Conservation (phyloP, 2,113 vertebrate species). For the Pterocles orientalis region DNA sequence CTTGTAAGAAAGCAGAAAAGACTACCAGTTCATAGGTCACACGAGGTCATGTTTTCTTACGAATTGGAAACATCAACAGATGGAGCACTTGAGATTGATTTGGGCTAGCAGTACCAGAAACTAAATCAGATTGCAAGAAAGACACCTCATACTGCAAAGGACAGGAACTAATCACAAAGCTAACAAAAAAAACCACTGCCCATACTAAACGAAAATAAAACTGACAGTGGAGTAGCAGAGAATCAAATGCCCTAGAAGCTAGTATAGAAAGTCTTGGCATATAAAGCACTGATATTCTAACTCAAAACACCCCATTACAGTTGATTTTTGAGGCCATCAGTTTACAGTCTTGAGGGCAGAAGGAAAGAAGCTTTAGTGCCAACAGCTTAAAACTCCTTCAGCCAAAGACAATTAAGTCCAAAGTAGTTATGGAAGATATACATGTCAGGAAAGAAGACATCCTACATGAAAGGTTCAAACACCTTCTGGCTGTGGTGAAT, state of each 20-base stretch:
- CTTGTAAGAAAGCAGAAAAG: neutral
- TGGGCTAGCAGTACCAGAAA: neutral
- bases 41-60: neutral
- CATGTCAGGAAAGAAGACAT: neutral
- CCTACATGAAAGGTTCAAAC: fast-evolving
- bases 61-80: neutral
- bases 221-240: neutral
- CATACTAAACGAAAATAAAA: neutral
- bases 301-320: neutral
- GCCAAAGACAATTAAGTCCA: neutral
- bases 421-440: neutral
- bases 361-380: neutral
- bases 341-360: neutral
- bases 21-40: neutral
- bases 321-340: neutral
- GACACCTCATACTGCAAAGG: neutral
- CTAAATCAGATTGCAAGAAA: neutral
- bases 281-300: neutral
- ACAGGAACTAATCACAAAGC: neutral
- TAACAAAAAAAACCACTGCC: neutral
- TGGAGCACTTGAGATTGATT: neutral
- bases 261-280: neutral
- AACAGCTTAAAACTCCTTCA: neutral
- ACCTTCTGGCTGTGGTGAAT: neutral
- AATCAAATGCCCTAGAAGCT: neutral